Conservation (phyloP, 1,140 invertebrate genomes). For the Latrodectus geometricus region DNA sequence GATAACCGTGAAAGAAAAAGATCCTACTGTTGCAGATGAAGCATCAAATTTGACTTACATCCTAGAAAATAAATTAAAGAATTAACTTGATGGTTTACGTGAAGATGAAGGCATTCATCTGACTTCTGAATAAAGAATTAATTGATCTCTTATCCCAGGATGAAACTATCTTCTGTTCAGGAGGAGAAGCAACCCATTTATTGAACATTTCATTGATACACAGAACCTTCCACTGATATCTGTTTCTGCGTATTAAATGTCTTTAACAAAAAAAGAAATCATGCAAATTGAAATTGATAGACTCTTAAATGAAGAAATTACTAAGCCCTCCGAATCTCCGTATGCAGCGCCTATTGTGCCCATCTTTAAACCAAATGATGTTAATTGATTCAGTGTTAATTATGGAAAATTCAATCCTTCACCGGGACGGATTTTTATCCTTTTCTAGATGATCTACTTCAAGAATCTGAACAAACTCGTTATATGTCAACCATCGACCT, state of each 20-base stretch:
- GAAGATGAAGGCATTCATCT: too few relatives aligned
- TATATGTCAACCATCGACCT: conserved; percentile 27
- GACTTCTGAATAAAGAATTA: neutral
- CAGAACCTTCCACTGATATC: neutral
- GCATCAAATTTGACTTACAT: neutral
- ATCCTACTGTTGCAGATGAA: neutral
- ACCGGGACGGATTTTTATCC: conserved; percentile 3
- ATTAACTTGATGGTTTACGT: neutral
- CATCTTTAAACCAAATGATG: neutral
- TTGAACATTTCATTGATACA: conserved; percentile 19
- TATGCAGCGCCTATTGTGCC: neutral
- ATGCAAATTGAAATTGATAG: neutral
- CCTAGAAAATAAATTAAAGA: neutral
- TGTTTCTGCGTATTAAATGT: neutral
- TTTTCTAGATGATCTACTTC: conserved; percentile 10
- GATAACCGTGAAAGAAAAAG: too few relatives aligned
- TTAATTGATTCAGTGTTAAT: neutral
- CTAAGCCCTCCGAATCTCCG: neutral
- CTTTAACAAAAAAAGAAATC: neutral
- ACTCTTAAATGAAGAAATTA: neutral
- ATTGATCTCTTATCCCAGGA: neutral
- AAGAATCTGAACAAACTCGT: neutral
- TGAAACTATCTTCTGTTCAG: neutral
- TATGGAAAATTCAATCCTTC: conserved; percentile 18
- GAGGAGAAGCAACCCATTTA: conserved; percentile 9